phyloP scores from a whole-genome alignment of 2,113 vertebrate genomes.

The Geococcyx californianus region DNA sequence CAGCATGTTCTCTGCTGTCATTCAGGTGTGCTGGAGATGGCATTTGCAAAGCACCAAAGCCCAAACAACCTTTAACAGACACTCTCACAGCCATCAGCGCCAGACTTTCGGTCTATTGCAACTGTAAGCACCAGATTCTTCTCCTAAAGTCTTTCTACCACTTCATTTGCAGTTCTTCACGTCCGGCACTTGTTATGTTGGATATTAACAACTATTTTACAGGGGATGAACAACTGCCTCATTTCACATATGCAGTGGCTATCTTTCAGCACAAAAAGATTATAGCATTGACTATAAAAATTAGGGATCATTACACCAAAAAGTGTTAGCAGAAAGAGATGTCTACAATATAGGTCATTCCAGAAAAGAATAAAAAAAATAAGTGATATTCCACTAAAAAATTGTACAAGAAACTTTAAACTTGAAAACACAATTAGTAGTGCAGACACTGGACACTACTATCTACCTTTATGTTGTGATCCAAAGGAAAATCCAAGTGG shows the following conservation, averaged over 20 bases:
- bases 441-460: background rate
- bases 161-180: background rate
- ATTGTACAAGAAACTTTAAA: background rate
- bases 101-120: background rate
- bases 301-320: background rate
- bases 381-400: background rate
- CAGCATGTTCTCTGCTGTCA: background rate
- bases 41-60: background rate
- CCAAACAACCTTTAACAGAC: background rate
- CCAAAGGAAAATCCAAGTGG: background rate
- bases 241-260: background rate
- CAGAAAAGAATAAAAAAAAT: background rate
- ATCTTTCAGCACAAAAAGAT: background rate
- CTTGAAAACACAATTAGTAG: background rate
- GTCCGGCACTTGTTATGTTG: background rate
- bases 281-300: background rate
- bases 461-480: background rate
- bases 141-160: background rate
- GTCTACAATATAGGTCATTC: background rate
- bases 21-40: background rate
- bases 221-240: background rate
- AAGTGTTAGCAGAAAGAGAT: background rate
- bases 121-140: background rate
- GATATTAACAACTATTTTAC: background rate
- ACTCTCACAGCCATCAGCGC: background rate